Conservation (phyloP, 2,888 invertebrate genomes). For the Nemapogon koenigi region DNA sequence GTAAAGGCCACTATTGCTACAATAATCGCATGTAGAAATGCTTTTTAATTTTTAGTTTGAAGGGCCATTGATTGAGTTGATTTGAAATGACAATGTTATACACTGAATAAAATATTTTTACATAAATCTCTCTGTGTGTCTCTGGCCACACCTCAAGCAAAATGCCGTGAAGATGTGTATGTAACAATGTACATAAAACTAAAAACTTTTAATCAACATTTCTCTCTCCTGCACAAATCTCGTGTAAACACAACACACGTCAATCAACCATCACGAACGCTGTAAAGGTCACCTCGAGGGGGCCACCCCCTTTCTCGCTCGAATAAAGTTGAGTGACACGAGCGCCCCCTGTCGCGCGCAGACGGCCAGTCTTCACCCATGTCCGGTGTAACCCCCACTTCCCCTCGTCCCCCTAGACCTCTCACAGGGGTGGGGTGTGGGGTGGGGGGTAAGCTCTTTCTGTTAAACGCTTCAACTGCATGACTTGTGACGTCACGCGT, state of each 20-base stretch:
- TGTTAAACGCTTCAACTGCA: conserved; percentile 10
- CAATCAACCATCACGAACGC: conserved; percentile 1
- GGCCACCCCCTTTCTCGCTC: background rate
- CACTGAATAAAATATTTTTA: no score
- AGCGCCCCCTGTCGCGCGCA: conserved; percentile 16
- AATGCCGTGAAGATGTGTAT: no score
- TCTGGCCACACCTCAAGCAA: no score
- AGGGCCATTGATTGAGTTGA: no score
- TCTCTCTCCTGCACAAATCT: no score
- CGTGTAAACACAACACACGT: background rate
- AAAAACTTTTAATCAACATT: no score
- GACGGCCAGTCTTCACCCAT: conserved; percentile 17
- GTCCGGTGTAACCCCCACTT: conserved; percentile 10
- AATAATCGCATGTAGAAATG: no score
- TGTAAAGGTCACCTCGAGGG: conserved; percentile 3
- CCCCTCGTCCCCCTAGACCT: background rate
- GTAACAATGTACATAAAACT: no score
- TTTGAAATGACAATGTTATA: no score
- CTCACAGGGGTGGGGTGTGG: background rate
- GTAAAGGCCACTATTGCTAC: no score
- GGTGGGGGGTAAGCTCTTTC: conserved; percentile 2
- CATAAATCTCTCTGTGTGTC: no score
- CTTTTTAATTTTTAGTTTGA: no score
- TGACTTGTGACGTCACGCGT: conserved; percentile 17
- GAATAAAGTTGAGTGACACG: conserved; percentile 17